Percentiles rank a stretch among this genome's conserved stretches.
Evolutionary conservation across 1,140 invertebrate species (phyloP).

Genomic region (Trypoxylus dichotomus): DNA sequence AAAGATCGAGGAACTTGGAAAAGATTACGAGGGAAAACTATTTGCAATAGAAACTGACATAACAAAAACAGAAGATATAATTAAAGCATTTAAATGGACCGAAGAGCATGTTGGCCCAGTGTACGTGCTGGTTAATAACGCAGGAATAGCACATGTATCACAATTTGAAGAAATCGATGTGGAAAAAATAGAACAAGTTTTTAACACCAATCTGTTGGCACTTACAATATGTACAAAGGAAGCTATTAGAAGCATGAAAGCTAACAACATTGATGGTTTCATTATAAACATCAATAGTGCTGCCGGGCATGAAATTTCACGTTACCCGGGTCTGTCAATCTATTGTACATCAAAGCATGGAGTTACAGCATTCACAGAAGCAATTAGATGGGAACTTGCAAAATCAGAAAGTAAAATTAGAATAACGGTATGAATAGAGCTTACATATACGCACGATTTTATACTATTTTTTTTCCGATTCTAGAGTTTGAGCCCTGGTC

Average conservation of each 20-base stretch:
- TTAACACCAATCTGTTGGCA: neutral
- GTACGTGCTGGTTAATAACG: neutral
- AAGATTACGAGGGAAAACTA: conserved; percentile 17
- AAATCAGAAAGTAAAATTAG: neutral
- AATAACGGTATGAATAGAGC: too few relatives aligned
- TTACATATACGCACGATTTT: too few relatives aligned
- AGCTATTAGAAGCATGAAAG: conserved; percentile 6
- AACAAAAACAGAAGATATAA: conserved; percentile 62
- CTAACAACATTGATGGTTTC: neutral
- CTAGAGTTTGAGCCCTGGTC: neutral
- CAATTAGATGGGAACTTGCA: neutral
- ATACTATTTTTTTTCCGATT: neutral
- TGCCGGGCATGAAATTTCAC: neutral
- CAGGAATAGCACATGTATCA: neutral
- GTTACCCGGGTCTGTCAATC: neutral
- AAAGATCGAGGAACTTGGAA: conserved; percentile 1
- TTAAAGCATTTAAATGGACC: conserved; percentile 62
- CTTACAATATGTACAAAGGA: neutral
- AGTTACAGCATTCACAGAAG: neutral
- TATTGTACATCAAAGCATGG: neutral
- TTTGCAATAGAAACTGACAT: conserved; percentile 59
- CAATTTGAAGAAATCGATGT: neutral
- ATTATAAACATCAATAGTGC: conserved; percentile 1
- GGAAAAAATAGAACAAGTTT: neutral
- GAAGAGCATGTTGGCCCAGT: conserved; percentile 56